These are phyloP conservation scores for Tetrax tetrax DNA, from an alignment of 2,113 vertebrate genomes.

Conservation along the genomic window DNA sequence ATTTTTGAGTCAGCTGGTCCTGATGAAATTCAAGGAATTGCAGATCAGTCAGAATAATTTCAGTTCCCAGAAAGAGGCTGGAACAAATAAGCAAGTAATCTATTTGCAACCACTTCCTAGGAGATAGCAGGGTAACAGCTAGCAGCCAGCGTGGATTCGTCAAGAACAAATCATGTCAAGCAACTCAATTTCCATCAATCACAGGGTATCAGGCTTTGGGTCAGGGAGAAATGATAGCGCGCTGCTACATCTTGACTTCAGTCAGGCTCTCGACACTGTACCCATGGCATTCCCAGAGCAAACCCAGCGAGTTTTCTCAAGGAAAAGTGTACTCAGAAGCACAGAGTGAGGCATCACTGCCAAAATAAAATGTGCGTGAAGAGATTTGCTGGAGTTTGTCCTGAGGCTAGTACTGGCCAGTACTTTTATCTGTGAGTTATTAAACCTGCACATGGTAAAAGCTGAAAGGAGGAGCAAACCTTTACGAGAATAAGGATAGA, in stretches of 20 bases:
- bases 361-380: not conserved
- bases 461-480: not conserved
- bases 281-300: not conserved
- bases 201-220: not conserved
- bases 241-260: not conserved
- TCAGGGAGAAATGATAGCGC: not conserved
- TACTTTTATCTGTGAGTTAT: not conserved
- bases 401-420: not conserved
- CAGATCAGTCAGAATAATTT: slow-evolving; percentile 44
- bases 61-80: slow-evolving; percentile 41
- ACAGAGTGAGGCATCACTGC: not conserved
- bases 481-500: not conserved
- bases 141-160: slow-evolving; percentile 6
- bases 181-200: not conserved
- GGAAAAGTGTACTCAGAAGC: not conserved
- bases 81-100: slow-evolving; percentile 59
- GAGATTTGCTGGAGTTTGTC: not conserved
- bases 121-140: slow-evolving; percentile 7
- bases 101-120: slow-evolving; percentile 13
- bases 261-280: not conserved
- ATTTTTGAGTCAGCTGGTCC: not conserved
- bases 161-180: not conserved
- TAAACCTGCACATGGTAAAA: not conserved
- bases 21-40: slow-evolving; percentile 33
- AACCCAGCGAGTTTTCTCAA: not conserved